phyloP scores from a whole-genome alignment of 2,888 invertebrate genomes.

The Sylvicola fuscatus region DNA sequence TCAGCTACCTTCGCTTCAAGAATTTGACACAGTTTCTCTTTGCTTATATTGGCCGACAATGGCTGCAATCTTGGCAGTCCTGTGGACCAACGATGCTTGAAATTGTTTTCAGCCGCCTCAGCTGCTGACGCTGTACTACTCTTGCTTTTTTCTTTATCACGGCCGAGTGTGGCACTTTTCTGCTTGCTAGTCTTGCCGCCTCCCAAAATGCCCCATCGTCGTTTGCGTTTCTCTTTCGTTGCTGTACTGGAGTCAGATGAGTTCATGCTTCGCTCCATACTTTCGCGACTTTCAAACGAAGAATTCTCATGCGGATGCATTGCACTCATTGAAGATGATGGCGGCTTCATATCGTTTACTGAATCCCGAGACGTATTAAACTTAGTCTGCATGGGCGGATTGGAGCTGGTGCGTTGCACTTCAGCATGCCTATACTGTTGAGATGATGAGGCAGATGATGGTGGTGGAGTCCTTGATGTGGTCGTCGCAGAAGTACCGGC shows the following conservation, averaged over 20 bases:
- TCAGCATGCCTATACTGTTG: no score
- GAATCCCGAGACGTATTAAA: not conserved
- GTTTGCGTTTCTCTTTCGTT: conserved; percentile 37
- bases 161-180: conserved; percentile 46
- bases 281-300: conserved; percentile 3
- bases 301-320: conserved; percentile 4
- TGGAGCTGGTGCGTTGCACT: no score
- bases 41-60: conserved; percentile 52
- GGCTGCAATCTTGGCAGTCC: conserved; percentile 48
- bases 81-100: conserved; percentile 48
- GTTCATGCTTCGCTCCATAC: conserved; percentile 15
- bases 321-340: not conserved
- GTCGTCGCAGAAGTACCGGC: conserved; percentile 8
- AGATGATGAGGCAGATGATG: not conserved
- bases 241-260: conserved; percentile 15
- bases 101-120: conserved; percentile 21
- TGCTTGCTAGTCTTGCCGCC: conserved; percentile 32
- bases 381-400: not conserved
- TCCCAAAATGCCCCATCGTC: conserved; percentile 49
- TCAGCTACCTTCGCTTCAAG: conserved; percentile 48
- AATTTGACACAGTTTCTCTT: conserved; percentile 54
- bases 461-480: conserved; percentile 1
- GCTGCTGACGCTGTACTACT: conserved; percentile 10
- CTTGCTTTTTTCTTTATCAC: conserved; percentile 36
- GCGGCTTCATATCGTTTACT: not conserved